Base-by-base conservation (phyloP, 2,888 invertebrate genomes). In the Alloscopus bannaensis region DNA sequence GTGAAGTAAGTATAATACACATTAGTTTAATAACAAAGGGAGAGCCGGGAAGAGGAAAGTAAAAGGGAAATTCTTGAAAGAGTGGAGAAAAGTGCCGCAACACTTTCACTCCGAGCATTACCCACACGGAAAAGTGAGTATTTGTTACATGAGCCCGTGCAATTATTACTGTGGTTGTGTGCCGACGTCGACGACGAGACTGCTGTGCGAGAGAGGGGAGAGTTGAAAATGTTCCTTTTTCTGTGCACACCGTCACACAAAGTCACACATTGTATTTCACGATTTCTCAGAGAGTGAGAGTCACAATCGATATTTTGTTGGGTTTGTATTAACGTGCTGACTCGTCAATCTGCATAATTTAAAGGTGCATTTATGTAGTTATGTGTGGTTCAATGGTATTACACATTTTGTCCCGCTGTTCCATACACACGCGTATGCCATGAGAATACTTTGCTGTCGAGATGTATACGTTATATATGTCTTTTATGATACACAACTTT, bases 301-400 rank as follows among this genome's bases (percentile, higher is more conserved):
- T 47, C 28, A 62, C 31, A 77, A 70, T 77, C 77, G 65, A 77
- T 77, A 55, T 24, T 16, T 59, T 55, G 29, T 8, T 11, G 6
- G 28, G 29, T n/a, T n/a, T 60, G 55, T 45, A 60, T 76, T 69
- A 76, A 40, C 55, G 45, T 77, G 65, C 70, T 70, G 70, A 77
- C 52, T 77, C 59, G 70, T 77, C 77, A 77, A 70, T 77, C 77
- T 77, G 77, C 77, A 77, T 77, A 77, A 77, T 70, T 77, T 55
- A 77, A 70, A 70, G 47, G 77, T 70, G 18, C 4, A 57, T 57
- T 70, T 77, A 70, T 69, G 47, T 45, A n/a, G 47, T 22, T 22
- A 24, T n/a, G 55, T 13, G 55, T 22, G 55, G 8, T 4, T 24
- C 50, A 50, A 50, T 50, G n/a, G 50, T 4, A 55, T 55, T 20